phyloP scores from a whole-genome alignment of 2,797 vertebrate species.

The Centropyge bicolor region DNA sequence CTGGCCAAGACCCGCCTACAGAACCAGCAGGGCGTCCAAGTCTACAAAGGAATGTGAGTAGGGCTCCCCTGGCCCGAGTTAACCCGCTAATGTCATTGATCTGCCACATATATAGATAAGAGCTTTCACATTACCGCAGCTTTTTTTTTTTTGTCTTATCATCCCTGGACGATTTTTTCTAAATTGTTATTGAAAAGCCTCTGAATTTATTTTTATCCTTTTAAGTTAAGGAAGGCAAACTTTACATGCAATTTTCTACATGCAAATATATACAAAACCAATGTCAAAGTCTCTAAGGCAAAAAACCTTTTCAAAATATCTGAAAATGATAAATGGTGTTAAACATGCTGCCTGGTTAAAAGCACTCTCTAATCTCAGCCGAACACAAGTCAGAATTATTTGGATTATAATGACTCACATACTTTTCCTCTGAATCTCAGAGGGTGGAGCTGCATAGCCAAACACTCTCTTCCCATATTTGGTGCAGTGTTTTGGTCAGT shows the following conservation, averaged over 20 bases:
- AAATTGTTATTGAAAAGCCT: not conserved
- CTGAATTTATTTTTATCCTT: not conserved
- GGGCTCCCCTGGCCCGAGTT: slow-evolving; percentile 5
- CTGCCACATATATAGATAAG: slow-evolving; percentile 5
- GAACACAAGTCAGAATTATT: slow-evolving; percentile 1
- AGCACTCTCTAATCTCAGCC: slow-evolving; percentile 17
- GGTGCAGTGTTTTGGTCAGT: slow-evolving; percentile 31
- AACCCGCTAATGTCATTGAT: slow-evolving; percentile 32
- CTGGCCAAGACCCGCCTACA: slow-evolving; percentile 94
- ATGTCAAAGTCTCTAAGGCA: not conserved
- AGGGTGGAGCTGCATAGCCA: slow-evolving; percentile 22
- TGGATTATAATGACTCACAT: slow-evolving; percentile 15
- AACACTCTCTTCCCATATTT: slow-evolving; percentile 40
- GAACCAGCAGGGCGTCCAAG: slow-evolving; percentile 90
- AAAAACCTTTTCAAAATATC: slow-evolving; percentile 1
- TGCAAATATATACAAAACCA: not conserved
- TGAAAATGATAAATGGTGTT: not conserved
- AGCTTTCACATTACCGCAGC: not conserved
- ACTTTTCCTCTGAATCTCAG: slow-evolving; percentile 40
- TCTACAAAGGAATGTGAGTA: slow-evolving; percentile 93
- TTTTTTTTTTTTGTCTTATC: not conserved
- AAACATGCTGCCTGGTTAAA: slow-evolving; percentile 5
- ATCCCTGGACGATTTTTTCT: not conserved
- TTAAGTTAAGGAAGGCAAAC: not conserved
- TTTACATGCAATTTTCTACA: too few species aligned